Base-by-base conservation (phyloP, 2,888 invertebrate species). In the Pardosa pseudoannulata region DNA sequence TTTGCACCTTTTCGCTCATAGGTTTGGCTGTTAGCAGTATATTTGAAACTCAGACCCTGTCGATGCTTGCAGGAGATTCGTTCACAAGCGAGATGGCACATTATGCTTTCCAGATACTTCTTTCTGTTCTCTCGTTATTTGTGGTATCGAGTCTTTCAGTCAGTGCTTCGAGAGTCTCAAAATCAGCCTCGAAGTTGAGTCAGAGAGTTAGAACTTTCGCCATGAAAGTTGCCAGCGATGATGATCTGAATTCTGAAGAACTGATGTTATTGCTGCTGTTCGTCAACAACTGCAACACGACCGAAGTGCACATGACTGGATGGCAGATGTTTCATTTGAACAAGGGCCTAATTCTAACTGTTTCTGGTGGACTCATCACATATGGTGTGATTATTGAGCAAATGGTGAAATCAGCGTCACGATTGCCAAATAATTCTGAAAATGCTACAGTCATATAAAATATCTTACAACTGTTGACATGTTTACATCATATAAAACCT, bases 271-370 rank as follows among this genome's bases (percentile, higher is more conserved):
- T 29, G 2, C 16, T 65, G n/a, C 13, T 65, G 29, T 19, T 65
- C 29, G 29, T 29, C 1, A 65, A 29, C 16, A 65, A 65, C n/a
- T 29, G 16, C 13, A 65, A 65, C 11, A 29, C 29, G 0, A 29
- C 65, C 3, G 29, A 65, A n/a, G n/a, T 65, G 16, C 13, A 65
- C n/a, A 65, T 65, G 65, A 65, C 65, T 13, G 65, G 65, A 0
- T 65, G 65, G 65, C 29, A 65, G 0, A 65, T 65, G 65, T 65
- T 65, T 16, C 11, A 65, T n/a, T 29, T 65, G 3, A 65, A 65
- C 65, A 65, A 65, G 16, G 29, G 31, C 65, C n/a, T 65, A 7
- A 29, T 65, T 29, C 29, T 65, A 13, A 65, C 65, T 19, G 29
- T 65, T 28, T 29, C 65, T 11, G 65, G 65, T 13, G 31, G 1